phyloP scores from a whole-genome alignment of 2,888 invertebrate genomes.

The Sminthurinus aureus region DNA sequence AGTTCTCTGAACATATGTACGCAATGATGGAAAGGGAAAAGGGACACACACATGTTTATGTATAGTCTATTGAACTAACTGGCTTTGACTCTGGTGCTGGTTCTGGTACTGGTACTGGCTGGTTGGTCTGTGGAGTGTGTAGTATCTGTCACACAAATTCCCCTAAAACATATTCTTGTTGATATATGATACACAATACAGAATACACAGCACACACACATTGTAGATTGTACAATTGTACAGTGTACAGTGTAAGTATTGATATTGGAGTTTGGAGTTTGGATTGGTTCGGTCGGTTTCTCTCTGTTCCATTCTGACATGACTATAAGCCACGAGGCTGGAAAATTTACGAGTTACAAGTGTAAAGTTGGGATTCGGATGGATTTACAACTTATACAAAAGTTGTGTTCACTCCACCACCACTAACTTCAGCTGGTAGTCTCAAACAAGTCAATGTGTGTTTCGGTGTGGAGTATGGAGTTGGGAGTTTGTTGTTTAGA shows the following conservation, averaged over 20 bases:
- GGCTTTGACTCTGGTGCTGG: background rate
- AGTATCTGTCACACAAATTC: too few species aligned
- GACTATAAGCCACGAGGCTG: background rate
- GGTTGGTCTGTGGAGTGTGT: background rate
- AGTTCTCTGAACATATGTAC: background rate
- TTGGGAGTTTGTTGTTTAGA: background rate
- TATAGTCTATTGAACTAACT: background rate
- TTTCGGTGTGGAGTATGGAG: background rate
- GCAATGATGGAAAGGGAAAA: background rate
- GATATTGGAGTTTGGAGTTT: too few species aligned
- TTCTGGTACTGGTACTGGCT: background rate
- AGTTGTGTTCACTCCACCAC: too few species aligned
- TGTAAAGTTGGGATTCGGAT: background rate
- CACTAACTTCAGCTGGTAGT: too few species aligned
- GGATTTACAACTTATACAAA: background rate
- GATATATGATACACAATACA: too few species aligned
- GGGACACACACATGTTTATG: background rate
- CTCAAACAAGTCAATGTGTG: too few species aligned
- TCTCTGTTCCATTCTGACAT: background rate
- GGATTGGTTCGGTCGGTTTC: background rate
- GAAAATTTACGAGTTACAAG: constrained; percentile 3
- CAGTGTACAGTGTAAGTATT: too few species aligned
- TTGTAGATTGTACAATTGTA: too few species aligned
- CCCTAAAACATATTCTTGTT: too few species aligned
- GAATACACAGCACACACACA: too few species aligned